Evolutionary conservation across 1,140 invertebrate genomes (phyloP).

Genomic region (Andrena cerasifolii): DNA sequence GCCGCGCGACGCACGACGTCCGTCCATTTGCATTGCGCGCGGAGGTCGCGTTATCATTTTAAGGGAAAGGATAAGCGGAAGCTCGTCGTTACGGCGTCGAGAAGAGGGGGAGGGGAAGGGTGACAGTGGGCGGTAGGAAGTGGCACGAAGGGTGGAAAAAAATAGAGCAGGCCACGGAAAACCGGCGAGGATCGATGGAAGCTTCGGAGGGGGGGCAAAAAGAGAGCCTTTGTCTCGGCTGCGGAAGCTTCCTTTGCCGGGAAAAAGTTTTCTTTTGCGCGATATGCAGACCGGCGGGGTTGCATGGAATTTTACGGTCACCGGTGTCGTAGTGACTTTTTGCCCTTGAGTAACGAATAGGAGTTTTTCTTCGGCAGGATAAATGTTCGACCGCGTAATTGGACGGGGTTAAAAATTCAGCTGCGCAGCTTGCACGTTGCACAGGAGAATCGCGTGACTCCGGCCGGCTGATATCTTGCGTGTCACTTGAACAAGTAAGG

Average conservation of each 20-base stretch:
- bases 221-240: conserved; percentile 23
- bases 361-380: not conserved
- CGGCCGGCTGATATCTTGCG: no score
- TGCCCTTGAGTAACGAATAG: not conserved
- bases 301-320: not conserved
- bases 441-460: no score
- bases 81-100: conserved; percentile 36
- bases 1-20: conserved; percentile 51
- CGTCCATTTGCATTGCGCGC: conserved; percentile 59
- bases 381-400: not conserved
- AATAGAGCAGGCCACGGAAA: conserved; percentile 21
- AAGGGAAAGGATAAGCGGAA: conserved; percentile 58
- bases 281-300: not conserved
- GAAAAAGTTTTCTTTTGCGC: not conserved
- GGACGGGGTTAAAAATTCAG: not conserved
- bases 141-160: not conserved
- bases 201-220: conserved; percentile 14
- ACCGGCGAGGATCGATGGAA: conserved; percentile 24
- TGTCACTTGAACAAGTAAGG: no score
- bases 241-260: no score
- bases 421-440: not conserved
- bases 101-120: not conserved
- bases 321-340: not conserved
- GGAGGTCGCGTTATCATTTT: conserved; percentile 55
- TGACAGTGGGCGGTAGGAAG: no score